These are phyloP conservation scores for Matsumyia berberina DNA, from an alignment of 2,888 invertebrate genomes.

Conservation along the genomic window DNA sequence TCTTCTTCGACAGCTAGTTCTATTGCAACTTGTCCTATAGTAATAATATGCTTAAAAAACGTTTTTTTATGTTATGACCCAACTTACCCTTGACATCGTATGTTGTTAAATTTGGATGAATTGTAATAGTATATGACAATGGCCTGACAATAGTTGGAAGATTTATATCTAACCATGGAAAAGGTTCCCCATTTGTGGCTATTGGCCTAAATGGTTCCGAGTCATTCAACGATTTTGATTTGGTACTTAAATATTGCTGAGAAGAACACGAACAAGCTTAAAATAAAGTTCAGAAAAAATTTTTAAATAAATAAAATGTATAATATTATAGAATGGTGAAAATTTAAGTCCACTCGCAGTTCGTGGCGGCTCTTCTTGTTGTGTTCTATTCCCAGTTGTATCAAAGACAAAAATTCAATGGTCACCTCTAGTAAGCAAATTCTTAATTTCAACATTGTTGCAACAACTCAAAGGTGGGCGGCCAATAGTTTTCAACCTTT, in stretches of 20 bases:
- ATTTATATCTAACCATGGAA: slow-evolving; percentile 91
- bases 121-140: slow-evolving; percentile 93
- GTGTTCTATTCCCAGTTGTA: no score
- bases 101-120: slow-evolving; percentile 96
- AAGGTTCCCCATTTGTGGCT: slow-evolving; percentile 90
- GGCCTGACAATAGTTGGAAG: slow-evolving; percentile 92
- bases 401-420: no score
- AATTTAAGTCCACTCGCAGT: no score
- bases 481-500: no score
- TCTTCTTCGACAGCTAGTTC: slow-evolving; percentile 93
- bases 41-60: slow-evolving; percentile 78
- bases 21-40: slow-evolving; percentile 92
- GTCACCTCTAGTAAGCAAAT: no score
- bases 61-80: background rate
- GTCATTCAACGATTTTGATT: slow-evolving; percentile 87
- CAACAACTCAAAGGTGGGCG: no score
- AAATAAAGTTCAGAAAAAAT: background rate
- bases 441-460: no score
- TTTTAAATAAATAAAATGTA: slow-evolving; percentile 75
- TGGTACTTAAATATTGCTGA: slow-evolving; percentile 87
- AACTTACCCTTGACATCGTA: slow-evolving; percentile 93
- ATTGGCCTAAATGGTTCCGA: slow-evolving; percentile 87
- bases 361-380: no score
- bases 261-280: slow-evolving; percentile 89
- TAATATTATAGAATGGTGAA: no score